A percentile compares a stretch with the other conserved stretches of the same genome.
These are phyloP conservation scores for Rosalia funebris DNA, from an alignment of 2,888 invertebrate species.

Conservation along the genomic window DNA sequence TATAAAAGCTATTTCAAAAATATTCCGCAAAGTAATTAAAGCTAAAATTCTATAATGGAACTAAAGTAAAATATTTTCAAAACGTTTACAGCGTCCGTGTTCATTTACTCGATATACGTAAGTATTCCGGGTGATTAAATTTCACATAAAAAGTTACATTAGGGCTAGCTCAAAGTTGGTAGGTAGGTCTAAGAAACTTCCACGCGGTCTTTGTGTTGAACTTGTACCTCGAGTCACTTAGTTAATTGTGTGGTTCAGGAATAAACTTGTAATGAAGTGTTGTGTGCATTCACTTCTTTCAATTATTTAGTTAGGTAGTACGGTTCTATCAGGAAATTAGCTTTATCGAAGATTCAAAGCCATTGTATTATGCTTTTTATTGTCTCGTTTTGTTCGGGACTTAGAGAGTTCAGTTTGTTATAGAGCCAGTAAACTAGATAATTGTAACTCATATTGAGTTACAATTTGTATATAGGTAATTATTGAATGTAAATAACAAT, in stretches of 20 bases:
- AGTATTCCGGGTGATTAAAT: too few species aligned
- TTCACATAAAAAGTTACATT: too few species aligned
- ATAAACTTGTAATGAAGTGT: slow-evolving; percentile 43
- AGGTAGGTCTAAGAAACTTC: not conserved
- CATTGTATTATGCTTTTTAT: slow-evolving; percentile 24
- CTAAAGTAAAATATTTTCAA: too few species aligned
- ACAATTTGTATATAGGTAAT: too few species aligned
- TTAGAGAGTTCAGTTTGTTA: too few species aligned
- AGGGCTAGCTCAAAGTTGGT: slow-evolving; percentile 6
- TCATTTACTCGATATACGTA: too few species aligned
- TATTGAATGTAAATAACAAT: too few species aligned
- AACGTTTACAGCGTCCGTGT: too few species aligned
- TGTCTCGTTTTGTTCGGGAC: not conserved
- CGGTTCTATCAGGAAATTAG: slow-evolving; percentile 26
- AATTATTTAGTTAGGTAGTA: slow-evolving; percentile 39
- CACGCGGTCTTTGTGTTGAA: slow-evolving; percentile 11
- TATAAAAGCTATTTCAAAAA: too few species aligned
- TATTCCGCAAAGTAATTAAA: too few species aligned
- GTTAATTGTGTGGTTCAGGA: slow-evolving; percentile 40
- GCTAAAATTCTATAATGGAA: too few species aligned
- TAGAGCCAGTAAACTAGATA: slow-evolving; percentile 12
- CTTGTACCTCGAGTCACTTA: slow-evolving; percentile 35
- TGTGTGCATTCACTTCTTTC: slow-evolving; percentile 37
- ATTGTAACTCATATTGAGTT: too few species aligned
- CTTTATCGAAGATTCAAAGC: slow-evolving; percentile 23